Evolutionary conservation across 2,797 vertebrate species (phyloP).

Genomic region (Catharus ustulatus): DNA sequence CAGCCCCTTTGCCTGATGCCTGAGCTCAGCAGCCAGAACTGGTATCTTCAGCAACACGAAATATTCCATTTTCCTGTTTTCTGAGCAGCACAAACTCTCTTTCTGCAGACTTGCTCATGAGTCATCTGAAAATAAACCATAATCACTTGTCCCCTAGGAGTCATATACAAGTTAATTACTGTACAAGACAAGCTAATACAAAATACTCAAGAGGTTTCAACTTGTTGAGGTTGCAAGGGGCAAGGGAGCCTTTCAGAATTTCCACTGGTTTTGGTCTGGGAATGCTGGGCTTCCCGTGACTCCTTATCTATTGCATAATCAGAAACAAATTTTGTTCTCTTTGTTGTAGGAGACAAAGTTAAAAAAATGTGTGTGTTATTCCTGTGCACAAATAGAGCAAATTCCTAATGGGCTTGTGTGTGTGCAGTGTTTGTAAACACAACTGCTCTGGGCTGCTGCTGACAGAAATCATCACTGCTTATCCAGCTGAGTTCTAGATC

Average conservation of each 20-base stretch:
- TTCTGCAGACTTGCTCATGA: constrained; percentile 43
- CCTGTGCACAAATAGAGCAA: constrained; percentile 24
- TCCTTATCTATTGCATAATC: constrained; percentile 2
- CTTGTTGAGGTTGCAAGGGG: constrained; percentile 30
- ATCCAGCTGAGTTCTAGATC: background rate
- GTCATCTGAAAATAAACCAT: constrained; percentile 46
- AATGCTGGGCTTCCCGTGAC: constrained; percentile 52
- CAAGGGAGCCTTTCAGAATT: constrained; percentile 44
- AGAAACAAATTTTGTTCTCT: constrained; percentile 41
- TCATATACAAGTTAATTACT: constrained; percentile 54
- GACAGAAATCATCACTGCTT: background rate
- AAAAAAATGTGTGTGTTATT: constrained; percentile 16
- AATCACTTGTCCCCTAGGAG: constrained; percentile 33
- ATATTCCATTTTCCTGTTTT: background rate
- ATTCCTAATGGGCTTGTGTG: background rate
- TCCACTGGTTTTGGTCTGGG: constrained; percentile 38
- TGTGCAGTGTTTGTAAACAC: background rate
- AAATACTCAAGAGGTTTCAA: background rate
- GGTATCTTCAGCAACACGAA: background rate
- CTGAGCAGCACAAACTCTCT: background rate
- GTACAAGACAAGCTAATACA: constrained; percentile 36
- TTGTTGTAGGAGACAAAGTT: constrained; percentile 35
- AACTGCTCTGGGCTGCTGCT: background rate
- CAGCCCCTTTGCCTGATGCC: background rate
- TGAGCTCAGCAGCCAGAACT: background rate